Base-by-base conservation (phyloP, 2,113 vertebrate species). In the Pterocles orientalis region DNA sequence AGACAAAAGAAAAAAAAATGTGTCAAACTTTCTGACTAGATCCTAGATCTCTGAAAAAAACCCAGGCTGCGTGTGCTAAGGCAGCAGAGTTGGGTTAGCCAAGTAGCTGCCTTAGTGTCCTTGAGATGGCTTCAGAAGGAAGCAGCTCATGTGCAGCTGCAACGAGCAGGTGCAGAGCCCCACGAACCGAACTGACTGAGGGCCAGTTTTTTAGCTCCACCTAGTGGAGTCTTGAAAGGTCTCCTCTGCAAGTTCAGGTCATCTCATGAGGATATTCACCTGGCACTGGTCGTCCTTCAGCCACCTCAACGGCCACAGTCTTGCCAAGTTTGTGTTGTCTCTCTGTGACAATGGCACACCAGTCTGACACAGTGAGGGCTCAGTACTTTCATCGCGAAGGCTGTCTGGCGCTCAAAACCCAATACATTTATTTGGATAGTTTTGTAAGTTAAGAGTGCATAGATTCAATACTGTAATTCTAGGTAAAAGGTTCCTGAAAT, bases 131-230 rank as follows among this genome's bases (percentile, higher is more conserved):
- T 41, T 69, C 10, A 31, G 28, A 24, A 21, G 23, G 18, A 21
- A 61, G 60, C 65, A 50, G 0, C 17, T 34, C 1, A 0, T 8
- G 12, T 9, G 16, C 5, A 28, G 11, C 4, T 9, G 18, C 4
- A 10, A 23, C 0, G 8, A n/a, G 6, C 31, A 28, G 23, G 2
- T 54, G n/a, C 36, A n/a, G 10, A 41, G 28, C 10, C 11, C 13
- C 5, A 1, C 2, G 5, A 14, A 21, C 7, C 6, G 8, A 18
- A 17, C 33, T 12, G 54, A 54, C 13, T 6, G 36, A 70, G 62
- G 47, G 20, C 51, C 51, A 70, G 50, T 28, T 83, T 93, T 58
- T 51, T 34, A 89, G 53, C 84, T 65, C 66, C 81, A 79, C 41
- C 71, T 90, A 73, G 69, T 84, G 85, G 84, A 69, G 9, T 9